A percentile compares a stretch with the other conserved stretches of the same genome.
Conservation (phyloP, 2,888 invertebrate genomes). For the Cephus nigrinus region DNA sequence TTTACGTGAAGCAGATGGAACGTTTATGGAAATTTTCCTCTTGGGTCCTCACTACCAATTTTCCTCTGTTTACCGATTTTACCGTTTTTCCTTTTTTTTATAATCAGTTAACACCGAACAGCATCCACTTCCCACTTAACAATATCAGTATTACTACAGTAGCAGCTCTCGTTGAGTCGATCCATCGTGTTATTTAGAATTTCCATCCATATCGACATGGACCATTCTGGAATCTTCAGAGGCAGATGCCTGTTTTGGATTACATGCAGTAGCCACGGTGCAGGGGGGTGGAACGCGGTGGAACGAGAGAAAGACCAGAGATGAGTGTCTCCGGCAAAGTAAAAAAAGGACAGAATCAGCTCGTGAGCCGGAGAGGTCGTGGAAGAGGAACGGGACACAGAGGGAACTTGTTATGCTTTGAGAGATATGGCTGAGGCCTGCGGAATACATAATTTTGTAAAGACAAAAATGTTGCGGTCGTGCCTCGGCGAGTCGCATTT, state of each 20-base stretch:
- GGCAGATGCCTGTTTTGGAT: neutral
- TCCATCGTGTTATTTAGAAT: neutral
- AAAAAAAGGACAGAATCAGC: slow-evolving; percentile 18
- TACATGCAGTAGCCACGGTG: neutral
- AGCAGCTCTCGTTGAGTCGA: neutral
- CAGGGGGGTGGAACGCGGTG: slow-evolving; percentile 18
- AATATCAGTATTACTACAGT: neutral
- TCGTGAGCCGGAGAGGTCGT: slow-evolving; percentile 13
- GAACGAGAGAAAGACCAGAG: slow-evolving; percentile 16
- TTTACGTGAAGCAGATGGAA: slow-evolving; percentile 39
- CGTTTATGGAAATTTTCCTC: slow-evolving; percentile 54
- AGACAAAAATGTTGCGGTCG: slow-evolving; percentile 67
- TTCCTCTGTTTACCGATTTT: neutral
- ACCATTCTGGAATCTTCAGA: neutral
- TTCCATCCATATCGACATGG: neutral
- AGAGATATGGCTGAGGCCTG: slow-evolving; percentile 65
- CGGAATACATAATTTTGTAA: slow-evolving; percentile 67
- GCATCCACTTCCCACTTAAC: neutral
- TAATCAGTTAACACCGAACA: neutral
- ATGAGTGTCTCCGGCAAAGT: slow-evolving; percentile 15
- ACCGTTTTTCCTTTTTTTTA: neutral
- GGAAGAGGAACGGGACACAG: slow-evolving; percentile 46
- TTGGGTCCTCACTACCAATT: neutral
- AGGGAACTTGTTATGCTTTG: slow-evolving; percentile 66
- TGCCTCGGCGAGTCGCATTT: slow-evolving; percentile 61